A percentile compares a stretch with the other conserved stretches of the same genome.
These are phyloP conservation scores for Vidua macroura DNA, from an alignment of 2,113 vertebrate species.

Conservation along the genomic window DNA sequence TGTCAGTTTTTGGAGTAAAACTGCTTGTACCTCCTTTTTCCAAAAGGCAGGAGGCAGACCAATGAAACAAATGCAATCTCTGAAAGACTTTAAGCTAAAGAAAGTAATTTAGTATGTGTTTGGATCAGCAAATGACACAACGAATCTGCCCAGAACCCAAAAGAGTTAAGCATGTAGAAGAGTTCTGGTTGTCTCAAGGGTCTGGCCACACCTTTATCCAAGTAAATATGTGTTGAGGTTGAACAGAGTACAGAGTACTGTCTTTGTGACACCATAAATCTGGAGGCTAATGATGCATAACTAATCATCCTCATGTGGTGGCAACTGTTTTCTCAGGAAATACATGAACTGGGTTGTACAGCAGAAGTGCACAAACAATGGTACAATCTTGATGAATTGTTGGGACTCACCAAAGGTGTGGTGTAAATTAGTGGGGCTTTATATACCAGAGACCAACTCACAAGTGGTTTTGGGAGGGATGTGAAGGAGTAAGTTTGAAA, in stretches of 20 bases:
- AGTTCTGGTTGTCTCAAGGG: neutral
- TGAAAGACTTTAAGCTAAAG: neutral
- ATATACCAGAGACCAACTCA: neutral
- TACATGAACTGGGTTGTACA: neutral
- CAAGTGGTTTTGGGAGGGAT: neutral
- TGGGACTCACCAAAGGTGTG: neutral
- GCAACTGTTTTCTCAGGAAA: neutral
- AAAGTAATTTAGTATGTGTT: neutral
- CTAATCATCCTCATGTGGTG: neutral
- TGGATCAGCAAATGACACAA: neutral
- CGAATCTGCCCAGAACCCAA: neutral
- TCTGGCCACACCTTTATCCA: neutral
- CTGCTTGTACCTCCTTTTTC: neutral
- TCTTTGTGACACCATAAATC: neutral
- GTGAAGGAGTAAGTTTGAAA: neutral
- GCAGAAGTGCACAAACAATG: neutral
- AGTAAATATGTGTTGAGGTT: neutral
- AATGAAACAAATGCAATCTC: neutral
- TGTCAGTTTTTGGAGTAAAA: neutral
- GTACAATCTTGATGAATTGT: neutral
- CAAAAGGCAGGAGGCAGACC: neutral
- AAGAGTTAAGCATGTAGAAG: neutral
- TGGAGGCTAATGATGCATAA: neutral
- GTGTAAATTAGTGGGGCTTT: neutral
- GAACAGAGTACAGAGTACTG: neutral